Evolutionary conservation across 1,140 invertebrate genomes (phyloP).

Genomic region (Plectrocnemia conspersa): DNA sequence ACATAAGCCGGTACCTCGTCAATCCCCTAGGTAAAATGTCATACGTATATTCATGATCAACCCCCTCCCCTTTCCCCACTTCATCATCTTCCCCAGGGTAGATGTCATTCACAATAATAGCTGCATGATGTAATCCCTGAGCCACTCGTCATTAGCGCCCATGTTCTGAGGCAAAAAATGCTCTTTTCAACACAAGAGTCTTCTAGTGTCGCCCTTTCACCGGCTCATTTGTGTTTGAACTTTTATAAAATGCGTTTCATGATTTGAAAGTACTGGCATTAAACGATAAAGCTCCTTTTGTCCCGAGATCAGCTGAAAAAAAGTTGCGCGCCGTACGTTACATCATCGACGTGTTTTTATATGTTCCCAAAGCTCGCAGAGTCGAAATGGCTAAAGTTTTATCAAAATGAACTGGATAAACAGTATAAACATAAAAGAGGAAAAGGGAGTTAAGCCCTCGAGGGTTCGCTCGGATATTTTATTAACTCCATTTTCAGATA

Average conservation of each 20-base stretch:
- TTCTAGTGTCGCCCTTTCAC: too few species aligned
- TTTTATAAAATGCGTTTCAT: too few species aligned
- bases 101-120: slow-evolving; percentile 18
- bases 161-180: too few species aligned
- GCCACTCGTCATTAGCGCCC: background rate
- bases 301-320: too few species aligned
- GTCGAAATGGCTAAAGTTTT: background rate
- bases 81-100: background rate
- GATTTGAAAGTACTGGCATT: too few species aligned
- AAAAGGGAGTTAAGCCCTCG: background rate
- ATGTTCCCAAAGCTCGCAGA: background rate
- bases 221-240: too few species aligned
- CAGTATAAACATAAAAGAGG: slow-evolving; percentile 4
- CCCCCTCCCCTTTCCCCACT: slow-evolving; percentile 8
- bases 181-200: too few species aligned
- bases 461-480: slow-evolving; percentile 1
- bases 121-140: slow-evolving; percentile 21
- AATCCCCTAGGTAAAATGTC: slow-evolving; percentile 26
- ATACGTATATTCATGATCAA: slow-evolving; percentile 20
- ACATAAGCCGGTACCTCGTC: slow-evolving; percentile 26
- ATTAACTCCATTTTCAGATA: slow-evolving; percentile 8
- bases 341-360: background rate
- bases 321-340: background rate
- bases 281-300: too few species aligned
- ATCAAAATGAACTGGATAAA: background rate